Evolutionary conservation across 2,113 vertebrate genomes (phyloP).

Genomic region (Girardinichthys multiradiatus): DNA sequence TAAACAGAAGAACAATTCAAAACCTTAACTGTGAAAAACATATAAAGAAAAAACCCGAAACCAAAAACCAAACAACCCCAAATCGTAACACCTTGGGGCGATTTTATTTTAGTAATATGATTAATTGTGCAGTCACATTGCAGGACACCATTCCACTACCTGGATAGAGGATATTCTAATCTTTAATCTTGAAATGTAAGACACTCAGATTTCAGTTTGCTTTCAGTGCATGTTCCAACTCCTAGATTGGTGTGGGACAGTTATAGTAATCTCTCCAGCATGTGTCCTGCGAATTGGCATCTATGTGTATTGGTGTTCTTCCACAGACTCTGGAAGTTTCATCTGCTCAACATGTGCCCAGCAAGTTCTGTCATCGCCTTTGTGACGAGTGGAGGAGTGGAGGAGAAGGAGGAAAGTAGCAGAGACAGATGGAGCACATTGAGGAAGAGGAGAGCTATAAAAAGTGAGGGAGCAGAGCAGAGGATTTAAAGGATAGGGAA

Average conservation of each 20-base stretch:
- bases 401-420: slow-evolving; percentile 39
- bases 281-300: slow-evolving; percentile 31
- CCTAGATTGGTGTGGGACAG: slow-evolving; percentile 29
- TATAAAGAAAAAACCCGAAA: too few relatives aligned
- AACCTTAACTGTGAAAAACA: too few relatives aligned
- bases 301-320: slow-evolving; percentile 35
- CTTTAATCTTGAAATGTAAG: slow-evolving; percentile 1
- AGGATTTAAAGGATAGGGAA: slow-evolving; percentile 28
- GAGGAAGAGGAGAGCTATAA: slow-evolving; percentile 51
- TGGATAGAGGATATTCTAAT: neutral
- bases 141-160: neutral
- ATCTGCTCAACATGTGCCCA: slow-evolving; percentile 71
- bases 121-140: neutral
- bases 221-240: slow-evolving; percentile 37
- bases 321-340: slow-evolving; percentile 46
- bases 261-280: slow-evolving; percentile 58
- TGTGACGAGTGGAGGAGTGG: slow-evolving; percentile 38
- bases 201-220: slow-evolving; percentile 8
- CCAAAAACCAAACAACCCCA: too few relatives aligned
- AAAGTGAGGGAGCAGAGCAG: slow-evolving; percentile 45
- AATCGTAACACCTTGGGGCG: too few relatives aligned
- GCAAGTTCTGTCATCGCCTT: slow-evolving; percentile 73
- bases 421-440: slow-evolving; percentile 58
- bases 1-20: too few relatives aligned
- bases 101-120: neutral